A percentile compares a stretch with the other conserved stretches of the same genome.
Evolutionary conservation across 2,888 invertebrate genomes (phyloP).

Genomic region (Masnerella sp.): DNA sequence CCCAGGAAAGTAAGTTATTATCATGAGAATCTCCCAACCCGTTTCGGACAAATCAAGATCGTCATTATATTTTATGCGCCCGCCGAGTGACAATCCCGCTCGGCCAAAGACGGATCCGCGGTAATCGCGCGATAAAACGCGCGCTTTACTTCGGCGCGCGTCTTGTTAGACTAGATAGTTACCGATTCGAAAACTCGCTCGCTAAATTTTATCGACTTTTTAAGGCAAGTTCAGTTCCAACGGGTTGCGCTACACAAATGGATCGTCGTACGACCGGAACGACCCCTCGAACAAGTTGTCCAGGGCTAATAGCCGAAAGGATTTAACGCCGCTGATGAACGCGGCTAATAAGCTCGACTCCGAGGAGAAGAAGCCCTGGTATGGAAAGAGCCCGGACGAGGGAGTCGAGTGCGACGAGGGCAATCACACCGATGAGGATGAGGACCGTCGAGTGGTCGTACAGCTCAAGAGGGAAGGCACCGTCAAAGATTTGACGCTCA

Average conservation of each 20-base stretch:
- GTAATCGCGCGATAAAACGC: constrained; percentile 8
- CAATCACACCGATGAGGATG: constrained; percentile 79
- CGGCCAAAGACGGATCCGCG: neutral
- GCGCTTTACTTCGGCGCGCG: neutral
- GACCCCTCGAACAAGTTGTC: constrained; percentile 75
- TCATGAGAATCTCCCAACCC: constrained; percentile 40
- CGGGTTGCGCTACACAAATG: constrained; percentile 73
- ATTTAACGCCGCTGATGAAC: constrained; percentile 80
- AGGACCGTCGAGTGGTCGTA: constrained; percentile 82
- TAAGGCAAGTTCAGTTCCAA: constrained; percentile 61
- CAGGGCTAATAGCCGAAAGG: constrained; percentile 78
- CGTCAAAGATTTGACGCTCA: constrained; percentile 92
- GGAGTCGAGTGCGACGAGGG: constrained; percentile 80
- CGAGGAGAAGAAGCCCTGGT: constrained; percentile 79
- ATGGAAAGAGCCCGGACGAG: constrained; percentile 80
- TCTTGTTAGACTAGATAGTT: constrained; percentile 26
- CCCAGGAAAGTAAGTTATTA: constrained; percentile 67
- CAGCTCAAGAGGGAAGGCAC: constrained; percentile 89
- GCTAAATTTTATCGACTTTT: constrained; percentile 8
- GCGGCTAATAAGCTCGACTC: constrained; percentile 80
- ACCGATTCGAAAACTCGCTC: neutral
- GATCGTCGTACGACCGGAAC: constrained; percentile 71
- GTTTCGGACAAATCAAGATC: constrained; percentile 43
- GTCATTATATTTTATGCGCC: constrained; percentile 39
- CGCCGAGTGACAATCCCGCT: constrained; percentile 1